phyloP scores from a whole-genome alignment of 2,113 vertebrate genomes.

The Nibea albiflora region DNA sequence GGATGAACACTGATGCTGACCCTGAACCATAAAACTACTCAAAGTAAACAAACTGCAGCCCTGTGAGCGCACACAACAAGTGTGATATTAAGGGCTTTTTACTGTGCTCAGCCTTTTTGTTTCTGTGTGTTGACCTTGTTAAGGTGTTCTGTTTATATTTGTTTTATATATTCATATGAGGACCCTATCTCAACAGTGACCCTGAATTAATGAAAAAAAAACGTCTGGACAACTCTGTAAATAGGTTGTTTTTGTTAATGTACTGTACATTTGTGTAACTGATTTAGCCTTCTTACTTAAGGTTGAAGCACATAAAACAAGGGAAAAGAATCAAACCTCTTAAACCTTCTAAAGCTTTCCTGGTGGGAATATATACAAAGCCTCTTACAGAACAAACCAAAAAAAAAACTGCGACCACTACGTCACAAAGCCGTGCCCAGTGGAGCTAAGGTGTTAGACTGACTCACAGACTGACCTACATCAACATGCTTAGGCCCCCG shows the following conservation, averaged over 20 bases:
- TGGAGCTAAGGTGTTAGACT: too few species aligned
- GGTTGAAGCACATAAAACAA: neutral
- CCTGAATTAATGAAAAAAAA: conserved; percentile 19
- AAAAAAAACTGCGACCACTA: too few species aligned
- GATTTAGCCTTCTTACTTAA: too few species aligned
- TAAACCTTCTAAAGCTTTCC: too few species aligned
- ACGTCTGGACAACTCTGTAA: neutral
- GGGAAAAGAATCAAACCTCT: neutral
- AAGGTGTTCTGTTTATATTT: conserved; percentile 25
- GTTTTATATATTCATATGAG: conserved; percentile 12
- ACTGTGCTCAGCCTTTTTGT: conserved; percentile 24
- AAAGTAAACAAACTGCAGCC: conserved; percentile 37
- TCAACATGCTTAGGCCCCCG: neutral
- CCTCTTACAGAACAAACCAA: too few species aligned
- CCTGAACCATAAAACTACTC: conserved; percentile 38
- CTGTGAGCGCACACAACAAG: conserved; percentile 2
- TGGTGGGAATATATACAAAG: too few species aligned
- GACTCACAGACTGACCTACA: neutral
- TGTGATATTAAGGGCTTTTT: conserved; percentile 19
- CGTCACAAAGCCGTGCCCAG: too few species aligned
- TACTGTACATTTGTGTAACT: neutral
- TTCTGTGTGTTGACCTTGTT: conserved; percentile 29
- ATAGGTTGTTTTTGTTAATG: conserved; percentile 8
- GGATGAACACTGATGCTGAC: conserved; percentile 54
- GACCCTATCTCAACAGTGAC: conserved; percentile 11